Base-by-base conservation (phyloP, 2,888 invertebrate genomes). In the Timema podura region DNA sequence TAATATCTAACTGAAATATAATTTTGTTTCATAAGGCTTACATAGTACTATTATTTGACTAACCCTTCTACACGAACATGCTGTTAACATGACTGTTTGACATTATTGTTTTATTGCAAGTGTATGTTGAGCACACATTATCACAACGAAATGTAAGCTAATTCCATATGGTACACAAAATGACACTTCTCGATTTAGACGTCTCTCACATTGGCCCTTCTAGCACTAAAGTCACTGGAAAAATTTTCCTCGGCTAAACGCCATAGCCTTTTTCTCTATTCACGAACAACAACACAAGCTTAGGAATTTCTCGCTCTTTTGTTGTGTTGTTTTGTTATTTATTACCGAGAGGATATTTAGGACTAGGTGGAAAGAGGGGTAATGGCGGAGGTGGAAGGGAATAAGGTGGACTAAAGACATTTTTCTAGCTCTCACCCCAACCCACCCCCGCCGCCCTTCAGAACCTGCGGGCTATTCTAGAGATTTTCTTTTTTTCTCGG, bases 281-380 rank as follows among this genome's bases (percentile, higher is more conserved):
- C 57, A 57, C 57, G 9, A 30, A 30, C 57, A n/a, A 57, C 57
- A 57, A 57, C 57, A 57, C 57, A 15, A 30, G 15, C 57, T 13
- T 30, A 57, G 57, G 57, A 57, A 57, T 57, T 57, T 57, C 57
- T 57, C 57, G 57, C 57, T 57, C 57, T 30, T 11, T 57, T 57
- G 16, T 57, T 57, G 57, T 57, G 57, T 57, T 57, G 57, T 51
- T 51, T 51, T 57, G 57, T 57, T 57, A 57, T 57, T 57, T 57
- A 57, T 57, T 57, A 30, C 57, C 57, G 57, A 30, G 57, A 30
- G 15, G 30, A 57, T 57, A 57, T 57, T 57, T 57, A 57, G 57
- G 57, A 13, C n/a, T 30, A 15, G 57, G 57, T 30, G 30, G 9
- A 15, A 11, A 9, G 13, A 9, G n/a, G 15, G 15, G 30, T 15